Evolutionary conservation across 2,888 invertebrate genomes (phyloP).

Genomic region (Drosophila imparisetae): DNA sequence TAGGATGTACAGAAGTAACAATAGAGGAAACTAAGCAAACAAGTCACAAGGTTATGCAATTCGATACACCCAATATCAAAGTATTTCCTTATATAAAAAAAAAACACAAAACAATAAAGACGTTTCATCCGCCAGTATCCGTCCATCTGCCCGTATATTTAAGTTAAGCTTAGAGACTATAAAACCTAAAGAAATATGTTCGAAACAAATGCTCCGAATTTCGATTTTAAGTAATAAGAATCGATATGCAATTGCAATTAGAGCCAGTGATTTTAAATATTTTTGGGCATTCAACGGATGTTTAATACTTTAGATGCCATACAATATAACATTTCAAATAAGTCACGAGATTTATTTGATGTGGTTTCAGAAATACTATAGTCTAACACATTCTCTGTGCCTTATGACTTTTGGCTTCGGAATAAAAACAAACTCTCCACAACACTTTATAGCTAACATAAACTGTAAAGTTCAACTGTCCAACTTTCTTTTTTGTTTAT

Average conservation of each 20-base stretch:
- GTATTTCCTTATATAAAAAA: background rate
- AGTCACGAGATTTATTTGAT: background rate
- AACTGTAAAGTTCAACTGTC: background rate
- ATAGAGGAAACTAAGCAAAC: background rate
- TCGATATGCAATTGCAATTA: background rate
- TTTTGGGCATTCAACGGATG: background rate
- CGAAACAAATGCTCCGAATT: background rate
- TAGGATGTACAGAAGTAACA: background rate
- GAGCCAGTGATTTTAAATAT: background rate
- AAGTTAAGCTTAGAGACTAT: background rate
- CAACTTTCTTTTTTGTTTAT: conserved; percentile 8
- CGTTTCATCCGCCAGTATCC: fast-evolving
- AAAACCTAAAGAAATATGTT: background rate
- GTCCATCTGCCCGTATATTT: background rate
- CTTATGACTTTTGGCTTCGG: background rate
- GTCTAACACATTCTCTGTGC: background rate
- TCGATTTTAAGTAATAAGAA: background rate
- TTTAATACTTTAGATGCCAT: background rate
- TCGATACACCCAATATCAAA: background rate
- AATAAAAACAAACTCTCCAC: conserved; percentile 24
- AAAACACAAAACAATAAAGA: background rate
- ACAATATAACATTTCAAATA: background rate
- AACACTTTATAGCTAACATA: conserved; percentile 21
- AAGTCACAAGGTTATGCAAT: background rate
- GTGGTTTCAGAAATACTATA: background rate